Evolutionary conservation across 2,888 invertebrate species (phyloP), one percentile per base, ranked within the genome.

Genomic region (Cataglyphis livida): DNA sequence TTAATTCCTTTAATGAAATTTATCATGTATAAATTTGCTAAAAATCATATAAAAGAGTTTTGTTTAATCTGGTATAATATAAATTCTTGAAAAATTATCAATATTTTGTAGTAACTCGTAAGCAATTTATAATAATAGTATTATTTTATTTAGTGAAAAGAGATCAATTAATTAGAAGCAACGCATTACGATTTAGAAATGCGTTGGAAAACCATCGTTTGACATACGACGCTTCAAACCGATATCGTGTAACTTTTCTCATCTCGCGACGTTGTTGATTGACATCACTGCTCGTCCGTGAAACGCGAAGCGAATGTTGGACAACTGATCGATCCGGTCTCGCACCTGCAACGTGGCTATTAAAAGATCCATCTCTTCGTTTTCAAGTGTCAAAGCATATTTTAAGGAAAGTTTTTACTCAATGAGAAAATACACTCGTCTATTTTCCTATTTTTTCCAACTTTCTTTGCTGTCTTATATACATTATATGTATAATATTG

Each of bases 281-380:
- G 76, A 28, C 57, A 6, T 68, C 57, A 68, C 41, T 32, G 44
- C 21, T 78, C 32, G 44, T 18, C 32, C 21, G 57, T 78, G 57
- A 78, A 78, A 78, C 32, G 70, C 70, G 32, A 35, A 59, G 57
- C 28, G 57, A 78, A 78, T 70, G 41, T 78, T 21, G 68, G 21
- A 68, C 57, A 57, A 78, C 15, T 32, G 65, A 54, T 12, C 54
- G 76, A 66, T 9, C n/a, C 41, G 41, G 15, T 68, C 57, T 68
- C 41, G 70, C 78, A 70, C 57, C 68, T 76, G 76, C 66, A 38
- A 66, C n/a, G 28, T 21, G 28, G 3, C 70, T 21, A 38, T 76
- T 68, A 48, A 66, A 76, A 15, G 12, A 68, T 57, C 41, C 32
- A 35, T 25, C n/a, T 44, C n/a, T 66, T 54, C 10, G 25, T 76